These are phyloP conservation scores for Montipora sp. DNA, from an alignment of 64 coral and sea anemone genomes.

Conservation along the genomic window DNA sequence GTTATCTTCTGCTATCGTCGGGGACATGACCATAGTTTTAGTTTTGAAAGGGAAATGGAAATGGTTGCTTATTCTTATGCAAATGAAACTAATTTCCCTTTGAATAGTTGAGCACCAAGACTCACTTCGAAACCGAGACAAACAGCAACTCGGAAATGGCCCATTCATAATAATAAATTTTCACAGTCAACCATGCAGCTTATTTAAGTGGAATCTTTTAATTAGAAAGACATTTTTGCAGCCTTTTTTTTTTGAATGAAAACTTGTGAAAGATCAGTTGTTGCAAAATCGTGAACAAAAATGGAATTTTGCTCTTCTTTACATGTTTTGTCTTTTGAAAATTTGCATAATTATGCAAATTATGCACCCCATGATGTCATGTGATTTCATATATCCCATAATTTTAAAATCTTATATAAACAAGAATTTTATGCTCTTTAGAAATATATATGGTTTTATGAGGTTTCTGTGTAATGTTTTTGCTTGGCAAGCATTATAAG, in stretches of 20 bases:
- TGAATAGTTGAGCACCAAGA: too few species aligned
- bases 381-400: conserved; percentile 16
- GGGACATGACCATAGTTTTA: too few species aligned
- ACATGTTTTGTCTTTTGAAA: neutral
- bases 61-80: too few species aligned
- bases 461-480: neutral
- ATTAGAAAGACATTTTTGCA: neutral
- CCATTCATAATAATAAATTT: neutral
- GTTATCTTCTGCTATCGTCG: too few species aligned
- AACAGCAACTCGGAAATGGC: too few species aligned
- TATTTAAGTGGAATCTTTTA: conserved; percentile 10
- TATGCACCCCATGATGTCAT: neutral
- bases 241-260: too few species aligned
- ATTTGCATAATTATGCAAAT: neutral
- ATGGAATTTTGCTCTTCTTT: neutral
- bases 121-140: too few species aligned
- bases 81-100: too few species aligned
- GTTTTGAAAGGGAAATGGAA: too few species aligned
- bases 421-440: conserved; percentile 6
- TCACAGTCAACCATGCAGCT: neutral
- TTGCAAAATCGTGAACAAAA: too few species aligned
- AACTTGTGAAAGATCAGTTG: too few species aligned
- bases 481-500: conserved; percentile 17
- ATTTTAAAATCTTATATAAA: neutral
- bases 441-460: neutral